Base-by-base conservation (phyloP, 2,797 vertebrate genomes). In the Enteromius radiatus region DNA sequence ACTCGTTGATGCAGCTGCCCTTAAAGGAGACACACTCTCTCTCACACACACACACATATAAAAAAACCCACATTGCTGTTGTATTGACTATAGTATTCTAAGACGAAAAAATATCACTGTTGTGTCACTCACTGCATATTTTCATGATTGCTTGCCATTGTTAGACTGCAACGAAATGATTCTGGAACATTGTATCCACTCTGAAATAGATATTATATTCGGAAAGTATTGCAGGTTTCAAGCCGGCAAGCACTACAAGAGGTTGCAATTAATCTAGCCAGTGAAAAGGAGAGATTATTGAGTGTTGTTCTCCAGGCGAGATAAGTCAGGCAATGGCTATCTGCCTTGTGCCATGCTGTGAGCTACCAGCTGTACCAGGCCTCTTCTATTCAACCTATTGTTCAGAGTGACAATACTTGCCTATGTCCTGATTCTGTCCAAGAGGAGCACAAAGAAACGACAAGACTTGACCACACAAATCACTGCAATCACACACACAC, bases 291-390 rank as follows among this genome's bases (percentile, higher is more conserved):
- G 38, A 80, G 61, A 78, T 38, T 23, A 79, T 68, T 65, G 70
- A 69, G 65, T 70, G 69, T 73, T 73, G 67, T 78, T 67, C 59
- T 54, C 12, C 41, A 47, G 33, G 43, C 14, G 67, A 77, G 83
- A 81, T 64, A 59, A 31, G 85, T 67, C 23, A 76, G 52, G 78
- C 74, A 73, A 74, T 80, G 76, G 59, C 56, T 64, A 52, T 76
- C 76, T 78, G 63, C 64, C 74, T 76, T 81, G 84, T 84, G 76
- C 63, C 77, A 83, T 78, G 64, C 84, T 79, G 63, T 67, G 83
- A 79, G 85, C 81, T 79, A 84, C 87, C 84, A 84, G 85, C 83
- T 84, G 86, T 83, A 86, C 80, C 84, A 85, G 64, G 84, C 28
- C 78, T 82, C 85, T 82, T 76, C 81, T 74, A 86, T 84, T 79